phyloP scores from a whole-genome alignment of 30 jellyfish, hydroid and myxozoan genomes.

The Turritopsis rubra region DNA sequence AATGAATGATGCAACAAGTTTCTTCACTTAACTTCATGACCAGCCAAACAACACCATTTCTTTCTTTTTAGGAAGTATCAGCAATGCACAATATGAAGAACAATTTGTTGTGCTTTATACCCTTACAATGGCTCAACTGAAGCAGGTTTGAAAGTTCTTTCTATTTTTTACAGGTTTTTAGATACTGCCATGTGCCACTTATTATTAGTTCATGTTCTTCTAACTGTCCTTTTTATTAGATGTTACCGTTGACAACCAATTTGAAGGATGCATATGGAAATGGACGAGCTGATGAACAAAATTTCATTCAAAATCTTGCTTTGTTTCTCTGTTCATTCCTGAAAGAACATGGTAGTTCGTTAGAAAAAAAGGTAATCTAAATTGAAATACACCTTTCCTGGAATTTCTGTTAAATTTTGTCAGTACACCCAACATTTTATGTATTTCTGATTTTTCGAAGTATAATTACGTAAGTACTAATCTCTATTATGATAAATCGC shows the following conservation, averaged over 20 bases:
- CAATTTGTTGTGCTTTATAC: constrained; percentile 79
- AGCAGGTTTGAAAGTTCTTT: constrained; percentile 47
- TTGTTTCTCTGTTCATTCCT: constrained; percentile 75
- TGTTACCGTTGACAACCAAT: constrained; percentile 86
- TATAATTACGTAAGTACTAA: no score
- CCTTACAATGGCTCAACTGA: constrained; percentile 83
- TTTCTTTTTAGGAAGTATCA: constrained; percentile 46
- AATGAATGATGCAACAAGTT: no score
- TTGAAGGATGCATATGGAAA: constrained; percentile 75
- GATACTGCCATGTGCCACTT: background rate
- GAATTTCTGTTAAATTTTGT: no score
- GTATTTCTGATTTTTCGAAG: no score
- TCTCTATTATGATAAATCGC: no score
- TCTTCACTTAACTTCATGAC: background rate
- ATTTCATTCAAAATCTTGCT: constrained; percentile 85
- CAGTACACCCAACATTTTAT: no score
- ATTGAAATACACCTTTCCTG: background rate
- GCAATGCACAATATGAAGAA: constrained; percentile 71
- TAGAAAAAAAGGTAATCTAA: constrained; percentile 62
- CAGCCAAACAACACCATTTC: background rate
- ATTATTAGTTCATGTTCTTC: background rate
- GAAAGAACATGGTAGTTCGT: constrained; percentile 80
- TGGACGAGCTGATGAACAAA: constrained; percentile 98
- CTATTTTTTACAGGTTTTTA: background rate
- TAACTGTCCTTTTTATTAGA: constrained; percentile 26